Conservation (phyloP, 2,888 invertebrate species). For the Standfussiana lucernea region DNA sequence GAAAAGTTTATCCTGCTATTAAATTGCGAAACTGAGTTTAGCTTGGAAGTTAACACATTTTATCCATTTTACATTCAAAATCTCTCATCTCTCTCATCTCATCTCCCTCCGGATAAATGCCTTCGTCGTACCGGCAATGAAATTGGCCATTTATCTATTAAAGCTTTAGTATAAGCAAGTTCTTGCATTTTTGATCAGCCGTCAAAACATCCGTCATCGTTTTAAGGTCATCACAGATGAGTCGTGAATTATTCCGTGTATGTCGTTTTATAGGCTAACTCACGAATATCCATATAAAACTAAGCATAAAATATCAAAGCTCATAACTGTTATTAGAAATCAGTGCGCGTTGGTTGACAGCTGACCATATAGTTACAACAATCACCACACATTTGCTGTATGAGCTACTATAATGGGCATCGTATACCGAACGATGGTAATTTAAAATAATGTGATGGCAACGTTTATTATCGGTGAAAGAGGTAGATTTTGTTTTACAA, state of each 20-base stretch:
- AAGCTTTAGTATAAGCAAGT: neutral
- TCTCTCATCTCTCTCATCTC: neutral
- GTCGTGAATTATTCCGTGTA: neutral
- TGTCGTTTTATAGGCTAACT: neutral
- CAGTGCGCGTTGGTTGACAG: constrained; percentile 30
- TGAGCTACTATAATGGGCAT: constrained; percentile 32
- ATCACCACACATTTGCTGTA: constrained; percentile 49
- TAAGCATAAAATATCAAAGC: constrained; percentile 9
- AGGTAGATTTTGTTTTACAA: constrained; percentile 12
- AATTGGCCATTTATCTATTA: neutral
- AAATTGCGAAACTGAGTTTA: neutral
- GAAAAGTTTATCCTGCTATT: neutral
- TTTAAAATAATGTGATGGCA: constrained; percentile 49
- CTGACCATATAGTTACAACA: constrained; percentile 45
- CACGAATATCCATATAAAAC: neutral
- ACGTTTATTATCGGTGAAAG: constrained; percentile 32
- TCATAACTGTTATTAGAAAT: constrained; percentile 59
- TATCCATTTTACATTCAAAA: neutral
- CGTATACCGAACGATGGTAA: constrained; percentile 36
- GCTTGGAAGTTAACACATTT: neutral
- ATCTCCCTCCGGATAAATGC: neutral
- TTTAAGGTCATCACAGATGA: neutral
- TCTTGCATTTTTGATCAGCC: neutral
- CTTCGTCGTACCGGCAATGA: neutral
- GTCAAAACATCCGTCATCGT: neutral